A percentile compares a stretch with the other conserved stretches of the same genome.
Conservation (phyloP, 2,888 invertebrate genomes). For the Rhodophaea formosa region DNA sequence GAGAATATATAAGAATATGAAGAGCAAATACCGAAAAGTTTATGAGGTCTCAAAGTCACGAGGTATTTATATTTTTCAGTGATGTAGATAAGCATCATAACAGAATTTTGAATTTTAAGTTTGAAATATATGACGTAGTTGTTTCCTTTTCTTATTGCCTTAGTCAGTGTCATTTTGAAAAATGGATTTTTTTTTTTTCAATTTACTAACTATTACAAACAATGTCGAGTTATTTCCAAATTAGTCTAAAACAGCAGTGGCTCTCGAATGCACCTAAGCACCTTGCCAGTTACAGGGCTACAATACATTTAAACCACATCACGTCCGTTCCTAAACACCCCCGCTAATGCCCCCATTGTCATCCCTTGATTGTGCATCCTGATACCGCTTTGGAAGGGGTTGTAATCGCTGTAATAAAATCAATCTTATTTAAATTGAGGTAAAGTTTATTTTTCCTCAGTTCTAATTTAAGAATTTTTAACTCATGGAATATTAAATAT, state of each 20-base stretch:
- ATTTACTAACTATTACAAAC: background rate
- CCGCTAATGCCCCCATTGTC: conserved; percentile 36
- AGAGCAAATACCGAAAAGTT: too few species aligned
- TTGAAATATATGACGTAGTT: too few species aligned
- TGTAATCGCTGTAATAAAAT: background rate
- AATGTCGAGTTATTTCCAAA: background rate
- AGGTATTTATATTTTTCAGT: too few species aligned
- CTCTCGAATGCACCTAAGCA: conserved; percentile 13
- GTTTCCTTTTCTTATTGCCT: too few species aligned
- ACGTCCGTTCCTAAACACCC: conserved; percentile 32
- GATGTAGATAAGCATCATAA: too few species aligned
- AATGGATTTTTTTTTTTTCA: background rate
- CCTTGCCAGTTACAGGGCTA: conserved; percentile 22
- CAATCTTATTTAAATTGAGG: background rate
- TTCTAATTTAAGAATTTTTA: conserved; percentile 1
- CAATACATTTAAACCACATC: conserved; percentile 28
- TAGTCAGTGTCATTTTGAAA: too few species aligned
- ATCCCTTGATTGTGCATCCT: conserved; percentile 28
- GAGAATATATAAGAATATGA: too few species aligned
- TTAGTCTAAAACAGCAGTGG: background rate
- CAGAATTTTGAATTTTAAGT: too few species aligned
- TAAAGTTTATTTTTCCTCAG: conserved; percentile 1
- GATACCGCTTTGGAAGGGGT: conserved; percentile 18
- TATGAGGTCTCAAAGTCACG: too few species aligned
- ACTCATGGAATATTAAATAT: conserved; percentile 13